Conservation (phyloP, 2,113 vertebrate genomes). For the Hydropotes inermis region DNA sequence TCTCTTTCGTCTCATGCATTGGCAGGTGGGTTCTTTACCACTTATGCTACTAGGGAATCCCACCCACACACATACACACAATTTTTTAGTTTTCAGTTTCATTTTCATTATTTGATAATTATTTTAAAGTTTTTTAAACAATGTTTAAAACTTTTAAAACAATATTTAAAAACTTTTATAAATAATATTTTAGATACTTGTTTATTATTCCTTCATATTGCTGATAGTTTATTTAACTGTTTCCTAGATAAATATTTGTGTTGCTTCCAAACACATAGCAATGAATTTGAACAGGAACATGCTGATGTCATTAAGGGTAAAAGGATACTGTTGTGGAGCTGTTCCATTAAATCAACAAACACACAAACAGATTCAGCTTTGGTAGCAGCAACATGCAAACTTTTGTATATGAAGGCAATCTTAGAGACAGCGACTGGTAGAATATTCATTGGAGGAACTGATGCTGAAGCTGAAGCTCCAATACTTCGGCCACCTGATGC, state of each 20-base stretch:
- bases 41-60: neutral
- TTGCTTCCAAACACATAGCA: neutral
- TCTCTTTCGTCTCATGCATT: neutral
- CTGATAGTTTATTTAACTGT: neutral
- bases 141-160: too few relatives aligned
- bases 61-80: neutral
- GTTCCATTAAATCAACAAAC: too few relatives aligned
- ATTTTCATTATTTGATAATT: neutral
- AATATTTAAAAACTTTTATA: neutral
- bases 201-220: neutral
- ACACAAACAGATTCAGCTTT: neutral
- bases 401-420: fast-evolving
- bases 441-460: neutral
- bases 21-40: neutral
- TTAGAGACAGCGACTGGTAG: neutral
- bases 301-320: neutral
- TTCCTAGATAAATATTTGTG: neutral
- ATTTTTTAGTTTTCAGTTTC: neutral
- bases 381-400: neutral
- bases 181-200: neutral
- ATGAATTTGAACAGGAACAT: neutral
- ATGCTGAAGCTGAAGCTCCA: neutral
- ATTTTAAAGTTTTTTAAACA: neutral
- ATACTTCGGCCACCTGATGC: neutral
- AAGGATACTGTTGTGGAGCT: neutral